A percentile compares a stretch with the other conserved stretches of the same genome.
Conservation (phyloP, 2,888 invertebrate genomes). For the Oscheius sp. region DNA sequence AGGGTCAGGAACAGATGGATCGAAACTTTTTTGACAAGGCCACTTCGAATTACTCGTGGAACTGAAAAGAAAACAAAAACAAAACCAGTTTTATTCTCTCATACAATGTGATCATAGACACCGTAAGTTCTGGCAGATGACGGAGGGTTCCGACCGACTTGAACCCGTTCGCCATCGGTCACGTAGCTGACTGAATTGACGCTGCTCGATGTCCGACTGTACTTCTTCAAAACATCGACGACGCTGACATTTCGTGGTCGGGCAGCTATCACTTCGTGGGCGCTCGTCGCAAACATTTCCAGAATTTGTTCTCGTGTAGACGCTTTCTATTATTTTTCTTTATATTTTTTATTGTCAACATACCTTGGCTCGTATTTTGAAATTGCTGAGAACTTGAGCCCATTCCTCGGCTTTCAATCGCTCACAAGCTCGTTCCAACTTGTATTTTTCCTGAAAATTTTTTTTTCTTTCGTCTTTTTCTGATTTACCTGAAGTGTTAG, state of each 20-base stretch:
- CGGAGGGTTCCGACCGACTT: constrained; percentile 2
- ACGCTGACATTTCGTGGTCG: constrained; percentile 5
- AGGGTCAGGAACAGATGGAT: constrained; percentile 18
- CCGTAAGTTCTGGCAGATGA: constrained; percentile 9
- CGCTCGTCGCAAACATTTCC: constrained; percentile 4
- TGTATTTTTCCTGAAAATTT: constrained; percentile 16
- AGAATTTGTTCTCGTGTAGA: constrained; percentile 5
- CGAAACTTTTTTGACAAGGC: neutral
- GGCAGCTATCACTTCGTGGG: constrained; percentile 19
- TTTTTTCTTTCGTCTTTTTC: neutral
- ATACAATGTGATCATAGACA: constrained; percentile 13
- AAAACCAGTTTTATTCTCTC: neutral
- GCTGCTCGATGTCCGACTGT: constrained; percentile 4
- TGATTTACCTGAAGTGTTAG: constrained; percentile 20
- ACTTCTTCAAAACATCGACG: constrained; percentile 14
- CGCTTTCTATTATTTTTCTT: constrained; percentile 3
- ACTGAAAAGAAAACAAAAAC: neutral
- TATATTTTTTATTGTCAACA: neutral
- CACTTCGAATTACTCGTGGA: neutral
- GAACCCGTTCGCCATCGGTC: neutral
- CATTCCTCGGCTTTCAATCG: constrained; percentile 27
- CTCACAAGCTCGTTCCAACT: constrained; percentile 19
- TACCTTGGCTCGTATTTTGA: constrained; percentile 1
- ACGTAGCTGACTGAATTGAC: constrained; percentile 20
- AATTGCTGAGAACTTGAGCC: neutral